Base-by-base conservation (phyloP, 1,140 invertebrate species). In the Spodoptera litura region DNA sequence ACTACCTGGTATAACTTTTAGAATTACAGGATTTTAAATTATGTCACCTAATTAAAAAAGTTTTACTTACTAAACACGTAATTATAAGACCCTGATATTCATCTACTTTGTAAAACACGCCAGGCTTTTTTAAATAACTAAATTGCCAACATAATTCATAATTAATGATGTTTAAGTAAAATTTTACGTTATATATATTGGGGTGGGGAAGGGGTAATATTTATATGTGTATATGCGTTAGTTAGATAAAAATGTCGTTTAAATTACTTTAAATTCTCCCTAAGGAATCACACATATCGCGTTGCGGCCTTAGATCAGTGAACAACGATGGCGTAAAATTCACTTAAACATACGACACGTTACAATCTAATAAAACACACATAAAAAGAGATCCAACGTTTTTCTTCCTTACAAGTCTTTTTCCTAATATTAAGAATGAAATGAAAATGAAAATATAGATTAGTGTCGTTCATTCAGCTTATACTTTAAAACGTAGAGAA, bases 41-140 rank as follows among this genome's bases (percentile, higher is more conserved):
- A 86, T 83, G 74, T 83, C 82, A 71, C 79, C 84, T 91, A 88
- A 87, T 89, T 87, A 85, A 89, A 84, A 84, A 81, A 83, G 78
- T 59, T 86, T 85, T 83, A 86, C 80, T 81, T 82, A 82, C 87
- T 89, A 86, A 87, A 86, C 81, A 87, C 81, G 80, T 88, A 87
- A 88, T 86, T 87, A 85, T 87, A 87, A 87, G 87, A 92, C 90
- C 90, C 90, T 92, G 90, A 92, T 90, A 86, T 86, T 87, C 83
- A 88, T 83, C 88, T 91, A 90, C 84, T 81, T 74, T 84, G 81
- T 85, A 85, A 83, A 80, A 83, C 80, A 78, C 59, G 59, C 52
- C 53, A 78, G 66, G 70, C 61, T 68, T 68, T 78, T 38, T 62
- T n/a, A 61, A 73, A 38, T 59, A 66, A 70, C 70, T 31, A 35